Conservation (phyloP, 2,797 vertebrate genomes). For the Spondyliosoma cantharus region DNA sequence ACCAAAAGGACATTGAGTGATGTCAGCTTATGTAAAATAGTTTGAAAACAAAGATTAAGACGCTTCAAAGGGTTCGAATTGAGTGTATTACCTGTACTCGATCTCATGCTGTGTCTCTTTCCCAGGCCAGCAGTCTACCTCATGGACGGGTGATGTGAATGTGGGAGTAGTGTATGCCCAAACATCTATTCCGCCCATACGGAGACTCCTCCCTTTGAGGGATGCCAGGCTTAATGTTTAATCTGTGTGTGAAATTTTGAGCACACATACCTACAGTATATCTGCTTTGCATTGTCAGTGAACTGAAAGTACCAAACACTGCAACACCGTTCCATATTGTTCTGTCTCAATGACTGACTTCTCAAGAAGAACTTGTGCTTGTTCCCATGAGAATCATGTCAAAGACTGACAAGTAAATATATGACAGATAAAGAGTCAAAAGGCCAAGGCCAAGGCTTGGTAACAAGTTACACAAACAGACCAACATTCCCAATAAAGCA, state of each 20-base stretch:
- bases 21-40: background rate
- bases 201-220: conserved; percentile 63
- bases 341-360: background rate
- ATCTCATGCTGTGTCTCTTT: conserved; percentile 62
- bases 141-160: conserved; percentile 4
- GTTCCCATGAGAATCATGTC: conserved; percentile 9
- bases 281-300: background rate
- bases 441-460: conserved; percentile 37
- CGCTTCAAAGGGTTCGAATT: background rate
- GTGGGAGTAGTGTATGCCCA: background rate
- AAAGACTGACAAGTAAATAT: too few relatives aligned
- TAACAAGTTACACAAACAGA: conserved; percentile 33
- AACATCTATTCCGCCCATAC: conserved; percentile 35
- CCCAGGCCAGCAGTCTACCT: conserved; percentile 27
- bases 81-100: conserved; percentile 67
- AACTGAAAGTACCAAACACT: background rate
- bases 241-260: conserved; percentile 48
- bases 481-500: conserved; percentile 1
- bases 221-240: conserved; percentile 68
- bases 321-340: background rate
- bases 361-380: background rate
- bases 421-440: too few relatives aligned
- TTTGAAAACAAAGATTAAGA: background rate
- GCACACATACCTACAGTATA: background rate
- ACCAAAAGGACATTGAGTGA: background rate